Evolutionary conservation across 2,113 vertebrate species (phyloP).

Genomic region (Cervus canadensis): DNA sequence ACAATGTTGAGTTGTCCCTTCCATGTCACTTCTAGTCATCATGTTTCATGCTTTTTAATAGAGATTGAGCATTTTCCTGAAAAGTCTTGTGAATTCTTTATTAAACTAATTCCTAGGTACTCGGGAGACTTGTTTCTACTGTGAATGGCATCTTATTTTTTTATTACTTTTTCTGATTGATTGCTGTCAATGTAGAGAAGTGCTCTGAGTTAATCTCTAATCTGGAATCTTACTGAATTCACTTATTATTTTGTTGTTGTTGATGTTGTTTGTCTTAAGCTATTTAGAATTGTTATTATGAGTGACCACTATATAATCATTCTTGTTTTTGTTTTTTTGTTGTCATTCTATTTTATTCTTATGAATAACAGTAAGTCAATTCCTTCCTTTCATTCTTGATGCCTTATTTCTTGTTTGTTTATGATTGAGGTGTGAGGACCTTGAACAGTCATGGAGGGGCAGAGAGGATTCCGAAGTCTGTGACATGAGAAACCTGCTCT

Average conservation of each 20-base stretch:
- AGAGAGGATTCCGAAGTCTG: fast-evolving
- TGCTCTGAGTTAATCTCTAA: fast-evolving
- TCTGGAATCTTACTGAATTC: background rate
- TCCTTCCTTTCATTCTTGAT: background rate
- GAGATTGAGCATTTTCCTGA: background rate
- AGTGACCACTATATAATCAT: fast-evolving
- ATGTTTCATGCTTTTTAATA: background rate
- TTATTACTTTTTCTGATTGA: background rate
- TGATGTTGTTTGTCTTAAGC: background rate
- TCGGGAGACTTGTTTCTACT: fast-evolving
- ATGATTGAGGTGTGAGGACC: fast-evolving
- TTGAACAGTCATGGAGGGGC: fast-evolving
- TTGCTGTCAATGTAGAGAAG: fast-evolving
- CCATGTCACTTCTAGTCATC: background rate
- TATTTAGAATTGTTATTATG: background rate
- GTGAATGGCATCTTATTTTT: fast-evolving
- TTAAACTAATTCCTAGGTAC: fast-evolving
- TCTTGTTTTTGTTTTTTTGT: background rate
- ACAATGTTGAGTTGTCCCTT: too few relatives aligned
- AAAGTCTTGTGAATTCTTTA: background rate
- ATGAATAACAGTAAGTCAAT: background rate
- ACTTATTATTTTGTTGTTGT: background rate
- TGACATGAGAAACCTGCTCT: fast-evolving
- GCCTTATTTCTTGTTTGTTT: background rate
- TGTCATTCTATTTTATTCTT: background rate